phyloP scores from a whole-genome alignment of 2,797 vertebrate species.

The Paedocypris micromegethes region DNA sequence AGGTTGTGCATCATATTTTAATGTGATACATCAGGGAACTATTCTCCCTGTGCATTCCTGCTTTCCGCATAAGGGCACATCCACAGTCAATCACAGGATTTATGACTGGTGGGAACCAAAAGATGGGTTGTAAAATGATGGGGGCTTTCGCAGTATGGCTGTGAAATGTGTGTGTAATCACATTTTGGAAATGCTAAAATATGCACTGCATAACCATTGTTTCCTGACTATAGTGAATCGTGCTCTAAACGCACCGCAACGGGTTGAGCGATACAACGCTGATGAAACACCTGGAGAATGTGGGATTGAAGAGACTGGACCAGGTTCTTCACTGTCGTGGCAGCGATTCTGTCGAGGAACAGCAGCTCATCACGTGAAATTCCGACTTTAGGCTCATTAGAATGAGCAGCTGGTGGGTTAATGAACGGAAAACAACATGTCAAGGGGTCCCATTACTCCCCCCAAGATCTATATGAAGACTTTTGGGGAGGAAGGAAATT shows the following conservation, averaged over 20 bases:
- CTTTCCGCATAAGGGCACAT: constrained; percentile 54
- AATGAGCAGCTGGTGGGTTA: constrained; percentile 79
- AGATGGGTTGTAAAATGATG: constrained; percentile 28
- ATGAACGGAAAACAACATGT: constrained; percentile 76
- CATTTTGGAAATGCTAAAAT: constrained; percentile 24
- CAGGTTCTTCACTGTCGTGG: constrained; percentile 46
- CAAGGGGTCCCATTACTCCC: constrained; percentile 71
- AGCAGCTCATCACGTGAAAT: constrained; percentile 62
- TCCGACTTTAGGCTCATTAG: constrained; percentile 76
- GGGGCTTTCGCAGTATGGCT: constrained; percentile 24
- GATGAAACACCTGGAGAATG: constrained; percentile 39
- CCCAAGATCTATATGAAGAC: constrained; percentile 63
- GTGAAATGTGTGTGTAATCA: constrained; percentile 34
- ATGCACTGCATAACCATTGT: neutral
- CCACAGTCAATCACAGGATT: constrained; percentile 64
- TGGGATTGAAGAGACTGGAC: constrained; percentile 31
- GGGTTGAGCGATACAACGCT: neutral
- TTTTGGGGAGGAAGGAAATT: constrained; percentile 60
- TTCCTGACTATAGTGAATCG: neutral
- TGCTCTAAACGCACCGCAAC: constrained; percentile 1
- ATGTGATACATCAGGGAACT: constrained; percentile 74
- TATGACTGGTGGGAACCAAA: constrained; percentile 47
- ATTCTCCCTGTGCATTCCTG: constrained; percentile 65
- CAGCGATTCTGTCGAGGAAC: constrained; percentile 29
- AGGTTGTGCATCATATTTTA: constrained; percentile 78